phyloP scores from a whole-genome alignment of 2,888 invertebrate genomes.

The Phortica magna region DNA sequence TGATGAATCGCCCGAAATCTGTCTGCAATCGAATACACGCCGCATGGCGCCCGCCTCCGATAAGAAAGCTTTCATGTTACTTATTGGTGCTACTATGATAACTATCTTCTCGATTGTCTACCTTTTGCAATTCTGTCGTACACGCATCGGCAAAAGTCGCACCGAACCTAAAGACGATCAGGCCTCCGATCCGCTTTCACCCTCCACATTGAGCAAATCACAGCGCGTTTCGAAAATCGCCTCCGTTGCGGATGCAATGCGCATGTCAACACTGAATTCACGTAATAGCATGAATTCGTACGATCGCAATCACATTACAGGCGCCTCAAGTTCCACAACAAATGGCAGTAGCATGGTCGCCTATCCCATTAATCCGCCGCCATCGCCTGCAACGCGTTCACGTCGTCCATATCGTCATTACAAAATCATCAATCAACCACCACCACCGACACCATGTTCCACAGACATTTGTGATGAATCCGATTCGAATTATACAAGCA shows the following conservation, averaged over 20 bases:
- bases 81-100: slow-evolving; percentile 80
- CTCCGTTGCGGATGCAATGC: slow-evolving; percentile 80
- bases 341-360: slow-evolving; percentile 79
- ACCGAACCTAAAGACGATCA: slow-evolving; percentile 82
- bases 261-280: slow-evolving; percentile 83
- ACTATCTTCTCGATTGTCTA: slow-evolving; percentile 80
- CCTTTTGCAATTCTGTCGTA: slow-evolving; percentile 80
- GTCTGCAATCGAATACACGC: slow-evolving; percentile 79
- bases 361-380: slow-evolving; percentile 94
- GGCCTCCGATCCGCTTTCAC: slow-evolving; percentile 83
- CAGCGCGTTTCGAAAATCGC: slow-evolving; percentile 77
- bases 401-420: slow-evolving; percentile 89
- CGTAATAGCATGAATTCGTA: slow-evolving; percentile 83
- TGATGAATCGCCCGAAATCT: slow-evolving; percentile 85
- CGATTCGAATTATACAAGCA: slow-evolving; percentile 85
- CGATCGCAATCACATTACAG: slow-evolving; percentile 85
- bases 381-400: slow-evolving; percentile 90
- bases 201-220: slow-evolving; percentile 77
- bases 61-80: slow-evolving; percentile 80
- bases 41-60: slow-evolving; percentile 78
- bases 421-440: slow-evolving; percentile 88
- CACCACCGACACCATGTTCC: slow-evolving; percentile 96
- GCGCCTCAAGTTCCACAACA: slow-evolving; percentile 79
- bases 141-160: slow-evolving; percentile 79
- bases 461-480: slow-evolving; percentile 96